Conservation (phyloP, 2,888 invertebrate species). For the Catotricha subobsoleta region DNA sequence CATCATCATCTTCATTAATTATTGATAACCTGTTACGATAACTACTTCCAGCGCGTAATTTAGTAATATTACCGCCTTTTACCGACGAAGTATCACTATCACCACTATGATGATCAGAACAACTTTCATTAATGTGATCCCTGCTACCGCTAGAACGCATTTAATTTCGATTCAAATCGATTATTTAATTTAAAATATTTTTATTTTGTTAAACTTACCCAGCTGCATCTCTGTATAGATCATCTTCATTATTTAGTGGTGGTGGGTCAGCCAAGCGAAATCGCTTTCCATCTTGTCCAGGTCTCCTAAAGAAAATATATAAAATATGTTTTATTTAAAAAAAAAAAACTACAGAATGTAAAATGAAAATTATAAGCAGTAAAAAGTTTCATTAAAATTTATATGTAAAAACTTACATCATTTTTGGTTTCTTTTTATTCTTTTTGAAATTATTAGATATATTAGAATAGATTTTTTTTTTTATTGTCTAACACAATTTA, state of each 20-base stretch:
- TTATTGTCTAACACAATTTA: too few relatives aligned
- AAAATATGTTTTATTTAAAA: background rate
- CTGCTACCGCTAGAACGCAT: conserved; percentile 12
- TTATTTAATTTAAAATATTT: background rate
- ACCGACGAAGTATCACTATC: background rate
- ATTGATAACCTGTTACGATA: conserved; percentile 30
- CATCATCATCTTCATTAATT: conserved; percentile 30
- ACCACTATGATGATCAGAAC: conserved; percentile 27
- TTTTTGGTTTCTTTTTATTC: too few relatives aligned
- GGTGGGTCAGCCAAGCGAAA: conserved; percentile 87
- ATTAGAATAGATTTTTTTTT: too few relatives aligned
- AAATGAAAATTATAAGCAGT: too few relatives aligned
- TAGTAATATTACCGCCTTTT: conserved; percentile 34
- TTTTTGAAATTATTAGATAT: too few relatives aligned
- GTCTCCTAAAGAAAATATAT: conserved; percentile 34
- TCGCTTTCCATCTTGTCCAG: conserved; percentile 70
- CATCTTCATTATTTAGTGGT: conserved; percentile 60
- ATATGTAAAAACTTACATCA: too few relatives aligned
- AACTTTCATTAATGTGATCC: conserved; percentile 25
- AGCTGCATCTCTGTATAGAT: conserved; percentile 20
- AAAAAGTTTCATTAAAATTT: too few relatives aligned
- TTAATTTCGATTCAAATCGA: background rate
- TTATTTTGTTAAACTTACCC: background rate
- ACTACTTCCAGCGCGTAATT: conserved; percentile 38
- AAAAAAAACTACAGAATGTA: too few relatives aligned